These are phyloP conservation scores for Pygmarrhopalites habei DNA, from an alignment of 1,140 invertebrate genomes.

Conservation along the genomic window DNA sequence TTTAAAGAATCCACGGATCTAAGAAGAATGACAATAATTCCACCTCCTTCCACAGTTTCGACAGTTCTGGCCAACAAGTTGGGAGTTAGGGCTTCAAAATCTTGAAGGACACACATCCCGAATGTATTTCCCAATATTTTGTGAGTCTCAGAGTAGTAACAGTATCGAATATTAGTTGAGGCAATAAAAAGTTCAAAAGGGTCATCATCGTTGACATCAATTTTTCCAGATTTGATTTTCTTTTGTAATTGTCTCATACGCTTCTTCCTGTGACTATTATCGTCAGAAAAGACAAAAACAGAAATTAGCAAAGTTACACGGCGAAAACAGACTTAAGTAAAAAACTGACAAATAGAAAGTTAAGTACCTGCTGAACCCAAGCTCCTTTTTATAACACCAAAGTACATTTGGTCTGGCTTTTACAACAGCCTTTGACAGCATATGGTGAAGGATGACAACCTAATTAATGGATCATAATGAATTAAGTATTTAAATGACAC, in stretches of 20 bases:
- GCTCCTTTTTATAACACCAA: slow-evolving; percentile 98
- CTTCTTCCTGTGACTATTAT: slow-evolving; percentile 81
- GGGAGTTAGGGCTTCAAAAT: slow-evolving; percentile 99
- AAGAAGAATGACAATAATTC: slow-evolving; percentile 78
- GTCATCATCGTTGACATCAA: slow-evolving; percentile 91
- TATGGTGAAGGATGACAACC: slow-evolving; percentile 94
- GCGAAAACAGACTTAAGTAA: no score
- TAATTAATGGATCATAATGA: no score
- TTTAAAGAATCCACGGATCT: slow-evolving; percentile 79
- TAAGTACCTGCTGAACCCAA: slow-evolving; percentile 80
- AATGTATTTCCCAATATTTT: slow-evolving; percentile 97
- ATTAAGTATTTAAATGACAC: no score
- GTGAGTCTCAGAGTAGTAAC: slow-evolving; percentile 96
- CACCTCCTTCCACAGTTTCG: slow-evolving; percentile 98
- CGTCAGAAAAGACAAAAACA: no score
- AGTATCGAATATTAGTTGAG: slow-evolving; percentile 92
- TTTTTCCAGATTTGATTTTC: slow-evolving; percentile 80
- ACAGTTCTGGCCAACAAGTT: slow-evolving; percentile 90
- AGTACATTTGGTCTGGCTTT: slow-evolving; percentile 86
- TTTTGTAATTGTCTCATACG: slow-evolving; percentile 77
- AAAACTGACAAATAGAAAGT: no score
- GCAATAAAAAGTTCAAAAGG: slow-evolving; percentile 94
- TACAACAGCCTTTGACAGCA: slow-evolving; percentile 87
- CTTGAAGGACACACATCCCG: slow-evolving; percentile 91
- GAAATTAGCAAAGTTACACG: no score